Conservation (phyloP, 2,888 invertebrate genomes). For the Eledone cirrhosa region DNA sequence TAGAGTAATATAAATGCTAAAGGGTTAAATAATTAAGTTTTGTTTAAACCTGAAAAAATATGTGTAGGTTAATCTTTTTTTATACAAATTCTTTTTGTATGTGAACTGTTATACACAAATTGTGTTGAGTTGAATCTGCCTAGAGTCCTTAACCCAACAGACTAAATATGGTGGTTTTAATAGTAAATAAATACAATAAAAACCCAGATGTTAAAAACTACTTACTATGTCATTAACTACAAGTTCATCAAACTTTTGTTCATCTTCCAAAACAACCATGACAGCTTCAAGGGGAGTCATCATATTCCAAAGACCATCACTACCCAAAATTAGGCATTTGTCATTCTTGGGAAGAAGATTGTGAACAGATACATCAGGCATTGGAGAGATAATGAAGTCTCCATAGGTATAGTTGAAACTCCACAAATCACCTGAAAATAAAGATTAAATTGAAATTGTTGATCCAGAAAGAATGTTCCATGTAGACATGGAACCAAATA, state of each 20-base stretch:
- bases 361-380: constrained; percentile 92
- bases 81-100: too few species aligned
- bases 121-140: too few species aligned
- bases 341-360: constrained; percentile 76
- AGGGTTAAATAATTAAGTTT: too few species aligned
- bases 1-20: too few species aligned
- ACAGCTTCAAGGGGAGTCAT: constrained; percentile 85
- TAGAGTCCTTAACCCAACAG: too few species aligned
- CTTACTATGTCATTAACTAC: constrained; percentile 58
- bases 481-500: too few species aligned
- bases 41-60: too few species aligned
- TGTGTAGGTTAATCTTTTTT: too few species aligned
- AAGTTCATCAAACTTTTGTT: constrained; percentile 57
- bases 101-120: too few species aligned
- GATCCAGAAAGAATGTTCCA: too few species aligned
- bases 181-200: too few species aligned
- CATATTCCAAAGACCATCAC: constrained; percentile 98
- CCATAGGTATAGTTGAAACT: constrained; percentile 91
- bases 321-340: constrained; percentile 88
- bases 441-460: not conserved
- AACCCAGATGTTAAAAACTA: constrained; percentile 24
- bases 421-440: constrained; percentile 85
- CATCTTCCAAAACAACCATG: constrained; percentile 73
- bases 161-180: too few species aligned
- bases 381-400: constrained; percentile 96